A percentile compares a stretch with the other conserved stretches of the same genome.
phyloP scores from a whole-genome alignment of 1,140 invertebrate genomes.

The Drosophila miranda region DNA sequence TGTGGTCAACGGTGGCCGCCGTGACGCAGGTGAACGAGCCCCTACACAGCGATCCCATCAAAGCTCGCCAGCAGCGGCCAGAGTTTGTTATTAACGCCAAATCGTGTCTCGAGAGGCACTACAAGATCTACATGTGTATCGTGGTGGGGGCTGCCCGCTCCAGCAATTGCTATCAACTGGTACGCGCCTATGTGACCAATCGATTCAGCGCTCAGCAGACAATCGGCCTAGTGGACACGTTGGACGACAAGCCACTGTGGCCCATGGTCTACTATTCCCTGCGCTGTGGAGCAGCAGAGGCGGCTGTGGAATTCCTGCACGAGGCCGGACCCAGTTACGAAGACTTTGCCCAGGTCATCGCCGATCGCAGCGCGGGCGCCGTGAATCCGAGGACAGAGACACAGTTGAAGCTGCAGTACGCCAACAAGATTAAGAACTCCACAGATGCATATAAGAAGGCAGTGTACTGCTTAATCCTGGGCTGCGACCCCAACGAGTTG shows the following conservation, averaged over 20 bases:
- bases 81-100: conserved; percentile 90
- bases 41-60: conserved; percentile 87
- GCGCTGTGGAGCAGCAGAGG: conserved; percentile 92
- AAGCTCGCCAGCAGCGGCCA: conserved; percentile 86
- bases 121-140: conserved; percentile 92
- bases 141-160: conserved; percentile 91
- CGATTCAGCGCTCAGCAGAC: conserved; percentile 82
- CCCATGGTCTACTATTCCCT: conserved; percentile 96
- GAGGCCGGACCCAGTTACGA: conserved; percentile 84
- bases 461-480: conserved; percentile 91
- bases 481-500: conserved; percentile 93
- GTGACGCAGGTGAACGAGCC: conserved; percentile 73
- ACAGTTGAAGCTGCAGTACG: conserved; percentile 89
- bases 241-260: conserved; percentile 89
- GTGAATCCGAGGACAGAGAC: conserved; percentile 88
- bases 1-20: conserved; percentile 91
- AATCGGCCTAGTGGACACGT: conserved; percentile 89
- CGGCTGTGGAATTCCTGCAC: conserved; percentile 90
- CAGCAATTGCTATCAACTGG: conserved; percentile 92
- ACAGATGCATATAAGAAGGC: conserved; percentile 92
- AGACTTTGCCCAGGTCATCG: conserved; percentile 84
- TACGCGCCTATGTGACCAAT: conserved; percentile 92
- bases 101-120: conserved; percentile 92
- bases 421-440: conserved; percentile 89
- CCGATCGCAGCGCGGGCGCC: conserved; percentile 83